Conservation (phyloP, 1,140 invertebrate genomes). For the Macrotrachela quadricornifera region DNA sequence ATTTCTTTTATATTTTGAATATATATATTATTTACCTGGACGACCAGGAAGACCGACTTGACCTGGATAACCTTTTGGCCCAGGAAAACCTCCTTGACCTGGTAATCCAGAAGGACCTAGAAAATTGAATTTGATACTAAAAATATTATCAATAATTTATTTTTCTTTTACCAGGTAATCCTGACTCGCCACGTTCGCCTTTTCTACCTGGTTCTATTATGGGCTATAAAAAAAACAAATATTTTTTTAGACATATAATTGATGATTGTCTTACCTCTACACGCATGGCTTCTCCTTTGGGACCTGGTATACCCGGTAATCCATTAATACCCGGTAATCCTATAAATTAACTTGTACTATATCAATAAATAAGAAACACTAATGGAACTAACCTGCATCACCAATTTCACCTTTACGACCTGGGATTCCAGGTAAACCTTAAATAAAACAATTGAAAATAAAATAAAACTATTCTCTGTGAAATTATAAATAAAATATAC, state of each 20-base stretch:
- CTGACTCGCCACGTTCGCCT: background rate
- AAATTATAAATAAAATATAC: background rate
- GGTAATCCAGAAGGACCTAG: background rate
- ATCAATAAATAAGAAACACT: no score
- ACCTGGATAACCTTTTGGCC: background rate
- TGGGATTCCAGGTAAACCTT: constrained; percentile 1
- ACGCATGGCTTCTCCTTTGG: background rate
- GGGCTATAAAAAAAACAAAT: background rate
- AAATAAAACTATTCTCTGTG: no score
- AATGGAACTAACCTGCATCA: constrained; percentile 12
- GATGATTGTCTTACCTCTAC: background rate
- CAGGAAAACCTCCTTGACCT: background rate
- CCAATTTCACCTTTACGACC: constrained; percentile 12
- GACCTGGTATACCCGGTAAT: background rate
- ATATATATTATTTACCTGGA: background rate
- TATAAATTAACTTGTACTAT: constrained; percentile 7
- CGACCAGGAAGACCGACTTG: background rate
- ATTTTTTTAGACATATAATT: background rate
- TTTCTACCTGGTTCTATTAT: background rate
- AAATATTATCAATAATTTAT: background rate
- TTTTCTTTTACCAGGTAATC: background rate
- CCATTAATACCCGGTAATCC: background rate
- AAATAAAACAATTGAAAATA: background rate
- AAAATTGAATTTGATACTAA: background rate
- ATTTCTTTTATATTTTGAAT: background rate